Base-by-base conservation (phyloP, 2,113 vertebrate species). In the Labeo catla region DNA sequence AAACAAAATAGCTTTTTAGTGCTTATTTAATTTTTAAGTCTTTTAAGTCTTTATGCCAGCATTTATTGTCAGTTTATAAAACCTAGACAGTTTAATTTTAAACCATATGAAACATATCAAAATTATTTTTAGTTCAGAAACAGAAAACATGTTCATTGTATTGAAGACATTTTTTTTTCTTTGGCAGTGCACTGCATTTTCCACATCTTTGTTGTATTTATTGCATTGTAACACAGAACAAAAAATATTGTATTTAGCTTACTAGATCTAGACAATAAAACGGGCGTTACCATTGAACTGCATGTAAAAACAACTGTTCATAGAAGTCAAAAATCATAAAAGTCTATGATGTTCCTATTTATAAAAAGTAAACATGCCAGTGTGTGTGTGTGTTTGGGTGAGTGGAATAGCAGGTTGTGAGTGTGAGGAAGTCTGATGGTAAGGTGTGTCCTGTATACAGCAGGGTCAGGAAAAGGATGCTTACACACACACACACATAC, bases 371-470 rank as follows among this genome's bases (percentile, higher is more conserved):
- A 50, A 76, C 5, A 36, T 7, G 73, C 23, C 39, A 65, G 19
- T 43, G 50, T 39, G 76, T 77, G 76, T 77, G 50, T 76, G 45
- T 45, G 34, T 28, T 61, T 77, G 34, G n/a, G 39, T 84, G 39
- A 45, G 65, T 43, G 16, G 52, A 72, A 47, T 28, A 1, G 47
- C 81, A 50, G 65, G 52, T 39, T 87, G 73, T 39, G 84, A n/a
- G 80, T 54, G 34, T 76, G 34, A 86, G 85, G 77, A 76, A 84
- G 88, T 84, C 49, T 57, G 68, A 77, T 63, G 77, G 57, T 68
- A 57, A 81, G 76, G 76, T 84, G 85, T 84, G 57, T 89, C 88
- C 85, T 87, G 86, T 82, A 82, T 74, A 63, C 36, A 74, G 78
- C 45, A 23, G 39, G 34, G 86, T 70, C 82, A 85, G 87, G 83